Evolutionary conservation across 1,140 invertebrate species (phyloP), one percentile per base, ranked within the genome.

Genomic region (Notospermus geniculatus): DNA sequence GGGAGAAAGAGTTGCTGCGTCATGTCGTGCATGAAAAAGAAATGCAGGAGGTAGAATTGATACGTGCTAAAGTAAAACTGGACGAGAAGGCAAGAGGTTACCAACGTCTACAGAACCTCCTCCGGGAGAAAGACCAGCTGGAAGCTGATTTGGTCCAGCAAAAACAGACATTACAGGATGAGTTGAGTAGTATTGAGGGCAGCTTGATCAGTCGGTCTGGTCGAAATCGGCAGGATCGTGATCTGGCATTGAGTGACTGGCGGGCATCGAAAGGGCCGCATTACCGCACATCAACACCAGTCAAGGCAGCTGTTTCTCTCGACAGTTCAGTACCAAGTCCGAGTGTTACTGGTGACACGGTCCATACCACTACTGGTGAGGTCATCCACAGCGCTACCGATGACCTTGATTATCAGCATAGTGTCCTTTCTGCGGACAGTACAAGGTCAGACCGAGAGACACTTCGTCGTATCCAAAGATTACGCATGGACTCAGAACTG

Each of bases 91-190:
- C 63, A 28, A 54, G 60, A 52, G 69, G 70, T 23, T 69, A 74
- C 52, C 57, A 63, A 28, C 64, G 68, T 45, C 54, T 78, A 9
- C 74, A 78, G 50, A 70, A 75, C 39, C 60, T 72, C 0, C 62
- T 76, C 17, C 60, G 71, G 30, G 62, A 74, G 46, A 76, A 76
- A 54, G 72, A 78, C 46, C 29, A 65, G 46, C 71, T 68, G 43
- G 74, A 78, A 60, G 69, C 68, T 46, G 70, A 76, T 56, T 60
- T 78, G 7, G 72, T 73, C 73, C 64, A 62, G 54, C 73, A 78
- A 45, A 78, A 78, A 45, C 60, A 71, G 13, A 53, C 74, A 11
- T 59, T 78, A 36, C 73, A 78, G 50, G 68, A 73, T 41, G 72
- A 78, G 45, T 59, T 78, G 11, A 59, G 58, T 32, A 66, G 71